A percentile compares a stretch with the other conserved stretches of the same genome.
These are phyloP conservation scores for Crotalus viridis DNA, from an alignment of 2,113 vertebrate genomes.

Conservation along the genomic window DNA sequence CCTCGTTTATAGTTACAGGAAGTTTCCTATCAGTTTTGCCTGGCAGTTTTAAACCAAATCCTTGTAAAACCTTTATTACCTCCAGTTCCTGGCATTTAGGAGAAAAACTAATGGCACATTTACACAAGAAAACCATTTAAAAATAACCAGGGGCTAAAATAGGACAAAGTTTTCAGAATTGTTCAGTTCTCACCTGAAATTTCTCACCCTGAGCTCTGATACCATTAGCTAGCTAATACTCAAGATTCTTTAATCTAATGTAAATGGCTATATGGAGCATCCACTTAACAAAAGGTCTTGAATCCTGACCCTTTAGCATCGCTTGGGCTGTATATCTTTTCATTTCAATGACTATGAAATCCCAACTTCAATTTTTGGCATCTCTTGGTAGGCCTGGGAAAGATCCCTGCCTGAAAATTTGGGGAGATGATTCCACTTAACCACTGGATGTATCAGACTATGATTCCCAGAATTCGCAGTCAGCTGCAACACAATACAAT, in stretches of 20 bases:
- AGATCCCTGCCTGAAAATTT: neutral
- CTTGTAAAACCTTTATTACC: neutral
- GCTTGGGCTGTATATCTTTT: neutral
- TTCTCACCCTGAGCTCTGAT: neutral
- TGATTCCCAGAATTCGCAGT: too few species aligned
- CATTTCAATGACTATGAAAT: neutral
- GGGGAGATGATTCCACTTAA: neutral
- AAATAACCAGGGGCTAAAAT: neutral
- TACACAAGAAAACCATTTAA: neutral
- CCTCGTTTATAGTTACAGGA: conserved; percentile 4
- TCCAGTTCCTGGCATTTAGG: neutral
- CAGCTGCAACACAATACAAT: neutral
- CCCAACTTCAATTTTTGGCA: neutral
- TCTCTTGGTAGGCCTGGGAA: neutral
- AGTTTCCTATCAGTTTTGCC: neutral
- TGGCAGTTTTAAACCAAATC: neutral
- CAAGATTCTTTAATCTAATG: neutral
- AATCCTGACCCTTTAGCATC: neutral
- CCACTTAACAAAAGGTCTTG: neutral
- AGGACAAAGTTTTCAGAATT: neutral
- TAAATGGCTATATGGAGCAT: neutral
- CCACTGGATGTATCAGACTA: neutral
- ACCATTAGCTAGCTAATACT: neutral
- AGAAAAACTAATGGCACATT: neutral
- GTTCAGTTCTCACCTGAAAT: neutral